phyloP scores from a whole-genome alignment of 2,113 vertebrate genomes.

The Dunckerocampus dactyliophorus region DNA sequence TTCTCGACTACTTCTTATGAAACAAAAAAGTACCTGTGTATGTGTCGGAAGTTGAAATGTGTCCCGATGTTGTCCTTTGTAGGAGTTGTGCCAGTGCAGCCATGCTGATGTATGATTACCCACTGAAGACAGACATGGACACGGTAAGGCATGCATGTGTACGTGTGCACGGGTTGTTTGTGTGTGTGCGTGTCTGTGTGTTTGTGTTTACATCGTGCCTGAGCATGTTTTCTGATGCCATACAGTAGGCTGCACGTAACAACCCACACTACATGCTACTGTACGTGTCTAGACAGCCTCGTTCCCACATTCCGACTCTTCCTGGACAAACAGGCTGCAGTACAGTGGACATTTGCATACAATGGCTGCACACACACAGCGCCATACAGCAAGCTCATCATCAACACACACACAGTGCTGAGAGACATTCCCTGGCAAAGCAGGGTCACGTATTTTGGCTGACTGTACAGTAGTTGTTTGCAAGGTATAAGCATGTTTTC shows the following conservation, averaged over 20 bases:
- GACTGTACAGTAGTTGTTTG: constrained; percentile 34
- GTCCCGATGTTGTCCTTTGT: constrained; percentile 20
- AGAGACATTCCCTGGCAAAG: constrained; percentile 26
- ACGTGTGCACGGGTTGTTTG: constrained; percentile 20
- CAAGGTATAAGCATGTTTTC: constrained; percentile 49
- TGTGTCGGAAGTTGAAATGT: no score
- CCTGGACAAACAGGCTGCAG: constrained; percentile 64
- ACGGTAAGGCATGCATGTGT: constrained; percentile 71
- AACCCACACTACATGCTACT: constrained; percentile 29
- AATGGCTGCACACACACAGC: constrained; percentile 43
- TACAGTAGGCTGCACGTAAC: constrained; percentile 21
- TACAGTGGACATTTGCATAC: constrained; percentile 65
- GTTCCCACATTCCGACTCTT: constrained; percentile 67
- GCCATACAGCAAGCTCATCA: constrained; percentile 47
- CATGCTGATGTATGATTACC: constrained; percentile 97
- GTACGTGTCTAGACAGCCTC: constrained; percentile 59
- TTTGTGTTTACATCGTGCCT: constrained; percentile 29
- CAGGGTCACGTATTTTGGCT: constrained; percentile 28
- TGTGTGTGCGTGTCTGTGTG: constrained; percentile 9
- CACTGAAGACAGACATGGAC: constrained; percentile 92
- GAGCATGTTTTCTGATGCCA: constrained; percentile 39
- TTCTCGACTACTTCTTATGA: no score
- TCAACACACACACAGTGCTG: constrained; percentile 20
- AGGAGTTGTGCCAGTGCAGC: constrained; percentile 70
- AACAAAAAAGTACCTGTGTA: no score